Evolutionary conservation across 2,888 invertebrate genomes (phyloP).

Genomic region (Eupithecia vulgata): DNA sequence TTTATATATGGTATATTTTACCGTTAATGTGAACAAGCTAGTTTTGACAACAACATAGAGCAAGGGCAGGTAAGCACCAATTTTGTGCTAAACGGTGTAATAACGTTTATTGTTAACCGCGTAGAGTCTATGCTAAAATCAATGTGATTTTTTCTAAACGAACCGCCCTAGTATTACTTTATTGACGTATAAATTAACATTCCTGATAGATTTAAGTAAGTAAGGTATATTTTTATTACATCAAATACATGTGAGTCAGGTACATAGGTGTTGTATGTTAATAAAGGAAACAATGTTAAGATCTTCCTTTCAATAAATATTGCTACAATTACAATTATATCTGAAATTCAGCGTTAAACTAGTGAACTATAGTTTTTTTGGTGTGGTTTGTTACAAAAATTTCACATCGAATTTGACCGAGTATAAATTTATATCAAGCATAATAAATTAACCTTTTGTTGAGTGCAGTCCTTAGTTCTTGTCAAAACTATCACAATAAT

Average conservation of each 20-base stretch:
- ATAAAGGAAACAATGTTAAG: too few relatives aligned
- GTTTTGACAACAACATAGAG: slow-evolving; percentile 2
- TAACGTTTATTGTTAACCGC: background rate
- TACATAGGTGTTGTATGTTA: too few relatives aligned
- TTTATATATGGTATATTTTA: slow-evolving; percentile 6
- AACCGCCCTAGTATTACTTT: background rate
- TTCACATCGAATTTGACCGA: background rate
- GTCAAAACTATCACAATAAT: slow-evolving; percentile 9
- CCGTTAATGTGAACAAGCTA: background rate
- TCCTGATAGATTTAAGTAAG: background rate
- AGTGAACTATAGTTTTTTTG: background rate
- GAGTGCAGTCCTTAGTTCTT: background rate
- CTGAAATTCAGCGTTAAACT: background rate
- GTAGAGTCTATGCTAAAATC: background rate
- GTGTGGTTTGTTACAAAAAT: background rate
- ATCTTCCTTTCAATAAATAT: background rate
- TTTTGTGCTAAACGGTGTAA: background rate
- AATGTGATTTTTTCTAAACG: background rate
- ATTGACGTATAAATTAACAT: background rate
- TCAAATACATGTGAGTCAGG: too few relatives aligned
- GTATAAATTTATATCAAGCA: background rate
- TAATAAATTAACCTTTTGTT: background rate
- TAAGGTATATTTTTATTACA: too few relatives aligned
- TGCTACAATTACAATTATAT: background rate
- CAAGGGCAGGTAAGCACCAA: background rate